Conservation (phyloP, 2,888 invertebrate genomes). For the Caenorhabditis becei region DNA sequence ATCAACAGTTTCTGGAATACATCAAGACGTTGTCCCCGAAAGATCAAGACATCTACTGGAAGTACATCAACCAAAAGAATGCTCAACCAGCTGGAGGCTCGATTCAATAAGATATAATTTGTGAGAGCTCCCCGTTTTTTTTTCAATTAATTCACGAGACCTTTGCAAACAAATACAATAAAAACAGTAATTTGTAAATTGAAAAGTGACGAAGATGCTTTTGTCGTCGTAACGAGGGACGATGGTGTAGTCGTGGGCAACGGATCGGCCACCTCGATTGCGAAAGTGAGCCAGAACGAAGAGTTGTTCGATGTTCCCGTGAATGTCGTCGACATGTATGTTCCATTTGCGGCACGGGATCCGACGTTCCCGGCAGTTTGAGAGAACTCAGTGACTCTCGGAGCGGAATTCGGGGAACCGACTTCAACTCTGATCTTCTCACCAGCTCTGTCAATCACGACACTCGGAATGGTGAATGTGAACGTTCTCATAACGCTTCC, state of each 20-base stretch:
- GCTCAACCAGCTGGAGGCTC: not conserved
- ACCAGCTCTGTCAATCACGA: not conserved
- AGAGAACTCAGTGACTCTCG: not conserved
- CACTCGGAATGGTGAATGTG: not conserved
- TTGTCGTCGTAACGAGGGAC: not conserved
- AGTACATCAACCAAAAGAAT: not conserved
- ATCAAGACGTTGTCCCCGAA: not conserved
- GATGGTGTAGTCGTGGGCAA: not conserved
- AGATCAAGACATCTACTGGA: not conserved
- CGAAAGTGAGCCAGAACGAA: slow-evolving; percentile 2
- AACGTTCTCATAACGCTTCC: not conserved
- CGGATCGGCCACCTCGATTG: not conserved
- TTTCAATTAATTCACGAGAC: too few relatives aligned
- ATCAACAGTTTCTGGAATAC: not conserved
- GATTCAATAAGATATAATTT: too few relatives aligned
- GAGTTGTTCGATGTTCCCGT: not conserved
- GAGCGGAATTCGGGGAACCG: slow-evolving; percentile 10
- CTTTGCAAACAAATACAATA: too few relatives aligned
- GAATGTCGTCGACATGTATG: slow-evolving; percentile 26
- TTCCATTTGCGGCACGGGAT: slow-evolving; percentile 10
- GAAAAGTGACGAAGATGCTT: not conserved
- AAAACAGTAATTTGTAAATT: too few relatives aligned
- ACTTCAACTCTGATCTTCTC: slow-evolving; percentile 16
- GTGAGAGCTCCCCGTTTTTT: too few relatives aligned
- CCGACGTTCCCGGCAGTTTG: not conserved